phyloP scores from a whole-genome alignment of 2,113 vertebrate species.

The Micronisus gabar region DNA sequence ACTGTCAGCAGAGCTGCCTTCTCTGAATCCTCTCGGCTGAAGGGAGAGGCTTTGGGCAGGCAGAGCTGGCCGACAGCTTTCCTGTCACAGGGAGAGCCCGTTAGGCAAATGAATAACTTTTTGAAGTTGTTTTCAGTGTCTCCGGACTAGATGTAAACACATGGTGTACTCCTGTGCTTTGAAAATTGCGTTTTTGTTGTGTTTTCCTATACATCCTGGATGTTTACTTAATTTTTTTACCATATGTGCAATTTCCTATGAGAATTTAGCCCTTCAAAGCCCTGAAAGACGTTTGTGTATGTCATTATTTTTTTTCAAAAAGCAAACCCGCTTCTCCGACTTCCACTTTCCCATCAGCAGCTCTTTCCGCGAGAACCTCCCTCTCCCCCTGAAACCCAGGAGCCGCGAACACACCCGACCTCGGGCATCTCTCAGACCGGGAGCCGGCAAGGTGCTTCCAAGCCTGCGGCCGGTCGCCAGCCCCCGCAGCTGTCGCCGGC shows the following conservation, averaged over 20 bases:
- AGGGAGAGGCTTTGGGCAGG: background rate
- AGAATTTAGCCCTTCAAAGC: constrained; percentile 16
- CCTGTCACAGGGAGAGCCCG: background rate
- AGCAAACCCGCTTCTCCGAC: background rate
- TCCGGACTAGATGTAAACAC: background rate
- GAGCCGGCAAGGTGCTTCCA: too few relatives aligned
- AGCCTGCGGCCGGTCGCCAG: too few relatives aligned
- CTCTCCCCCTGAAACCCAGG: background rate
- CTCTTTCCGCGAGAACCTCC: fast-evolving
- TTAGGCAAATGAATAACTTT: background rate
- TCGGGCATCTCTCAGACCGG: background rate
- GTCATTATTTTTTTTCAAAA: too few relatives aligned
- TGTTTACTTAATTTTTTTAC: background rate
- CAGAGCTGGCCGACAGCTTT: background rate
- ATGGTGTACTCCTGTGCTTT: background rate
- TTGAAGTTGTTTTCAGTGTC: background rate
- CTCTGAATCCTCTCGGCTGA: background rate
- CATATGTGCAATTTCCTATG: background rate
- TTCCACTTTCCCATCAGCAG: background rate
- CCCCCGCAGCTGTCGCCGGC: too few relatives aligned
- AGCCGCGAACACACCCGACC: background rate
- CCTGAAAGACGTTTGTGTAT: background rate
- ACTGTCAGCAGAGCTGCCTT: background rate
- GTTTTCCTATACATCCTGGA: background rate
- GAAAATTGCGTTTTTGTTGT: background rate